Conservation (phyloP, 2,888 invertebrate species). For the Antheraea assamensis region DNA sequence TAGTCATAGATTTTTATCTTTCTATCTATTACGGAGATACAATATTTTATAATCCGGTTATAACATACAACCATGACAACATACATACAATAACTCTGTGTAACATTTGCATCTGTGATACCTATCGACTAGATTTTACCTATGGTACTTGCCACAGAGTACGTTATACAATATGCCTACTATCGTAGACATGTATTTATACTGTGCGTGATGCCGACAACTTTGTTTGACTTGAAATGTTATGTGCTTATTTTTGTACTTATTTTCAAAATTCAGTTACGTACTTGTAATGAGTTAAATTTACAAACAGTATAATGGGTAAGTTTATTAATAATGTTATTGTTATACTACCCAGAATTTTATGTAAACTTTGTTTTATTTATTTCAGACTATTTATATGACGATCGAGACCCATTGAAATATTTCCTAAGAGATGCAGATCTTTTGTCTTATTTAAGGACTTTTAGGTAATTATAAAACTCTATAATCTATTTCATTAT, state of each 20-base stretch:
- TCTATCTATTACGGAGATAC: no score
- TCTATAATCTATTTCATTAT: conserved; percentile 14
- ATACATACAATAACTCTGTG: no score
- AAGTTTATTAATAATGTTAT: conserved; percentile 28
- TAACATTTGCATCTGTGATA: no score
- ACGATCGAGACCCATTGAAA: conserved; percentile 62
- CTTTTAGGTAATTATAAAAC: conserved; percentile 83
- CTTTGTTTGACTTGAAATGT: conserved; percentile 24
- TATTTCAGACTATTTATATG: conserved; percentile 57
- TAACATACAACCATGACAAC: no score
- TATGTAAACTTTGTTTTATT: conserved; percentile 21
- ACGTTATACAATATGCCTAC: no score
- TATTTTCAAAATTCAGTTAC: conserved; percentile 18
- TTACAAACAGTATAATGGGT: conserved; percentile 45
- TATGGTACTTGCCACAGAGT: no score
- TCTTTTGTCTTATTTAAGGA: conserved; percentile 94
- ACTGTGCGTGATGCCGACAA: conserved; percentile 15
- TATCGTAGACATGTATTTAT: no score
- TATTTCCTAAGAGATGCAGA: conserved; percentile 97
- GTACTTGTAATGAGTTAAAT: conserved; percentile 25
- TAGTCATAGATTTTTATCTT: no score
- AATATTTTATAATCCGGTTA: no score
- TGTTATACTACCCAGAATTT: neutral
- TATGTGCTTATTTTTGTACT: conserved; percentile 11
- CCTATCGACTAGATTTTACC: no score